Evolutionary conservation across 2,888 invertebrate species (phyloP).

Genomic region (Ceratothoa steindachneri): DNA sequence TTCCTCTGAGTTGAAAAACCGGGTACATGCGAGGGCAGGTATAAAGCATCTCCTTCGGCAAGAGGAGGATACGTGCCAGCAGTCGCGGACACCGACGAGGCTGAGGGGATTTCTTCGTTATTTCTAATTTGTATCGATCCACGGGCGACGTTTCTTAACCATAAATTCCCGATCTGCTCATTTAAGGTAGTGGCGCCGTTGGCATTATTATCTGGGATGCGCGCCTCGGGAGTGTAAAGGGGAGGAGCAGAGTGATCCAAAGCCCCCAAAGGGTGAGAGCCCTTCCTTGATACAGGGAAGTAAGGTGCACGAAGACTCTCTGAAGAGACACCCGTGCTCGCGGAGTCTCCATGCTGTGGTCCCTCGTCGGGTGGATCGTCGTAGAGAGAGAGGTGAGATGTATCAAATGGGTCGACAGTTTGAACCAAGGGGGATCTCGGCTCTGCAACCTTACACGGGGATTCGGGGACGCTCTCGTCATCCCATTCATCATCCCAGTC

Average conservation of each 20-base stretch:
- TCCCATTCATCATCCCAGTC: background rate
- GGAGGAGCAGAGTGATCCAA: background rate
- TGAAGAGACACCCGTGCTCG: background rate
- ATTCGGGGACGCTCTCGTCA: background rate
- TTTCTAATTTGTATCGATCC: background rate
- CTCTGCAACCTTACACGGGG: background rate
- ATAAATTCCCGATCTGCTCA: background rate
- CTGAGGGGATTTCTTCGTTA: background rate
- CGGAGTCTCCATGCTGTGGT: background rate
- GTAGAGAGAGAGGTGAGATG: conserved; percentile 29
- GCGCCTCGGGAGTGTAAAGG: background rate
- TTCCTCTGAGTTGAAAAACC: background rate
- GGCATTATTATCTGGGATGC: background rate
- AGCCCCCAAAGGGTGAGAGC: background rate
- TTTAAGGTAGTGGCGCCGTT: background rate
- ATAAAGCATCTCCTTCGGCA: background rate
- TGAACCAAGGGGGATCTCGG: background rate
- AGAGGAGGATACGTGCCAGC: background rate
- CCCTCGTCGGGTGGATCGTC: conserved; percentile 33
- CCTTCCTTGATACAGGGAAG: background rate
- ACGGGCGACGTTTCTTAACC: background rate
- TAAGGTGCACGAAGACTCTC: background rate
- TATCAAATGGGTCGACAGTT: conserved; percentile 34
- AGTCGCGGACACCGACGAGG: background rate
- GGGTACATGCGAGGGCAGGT: background rate